phyloP scores from a whole-genome alignment of 2,797 vertebrate genomes.

The Xerus rutilus region DNA sequence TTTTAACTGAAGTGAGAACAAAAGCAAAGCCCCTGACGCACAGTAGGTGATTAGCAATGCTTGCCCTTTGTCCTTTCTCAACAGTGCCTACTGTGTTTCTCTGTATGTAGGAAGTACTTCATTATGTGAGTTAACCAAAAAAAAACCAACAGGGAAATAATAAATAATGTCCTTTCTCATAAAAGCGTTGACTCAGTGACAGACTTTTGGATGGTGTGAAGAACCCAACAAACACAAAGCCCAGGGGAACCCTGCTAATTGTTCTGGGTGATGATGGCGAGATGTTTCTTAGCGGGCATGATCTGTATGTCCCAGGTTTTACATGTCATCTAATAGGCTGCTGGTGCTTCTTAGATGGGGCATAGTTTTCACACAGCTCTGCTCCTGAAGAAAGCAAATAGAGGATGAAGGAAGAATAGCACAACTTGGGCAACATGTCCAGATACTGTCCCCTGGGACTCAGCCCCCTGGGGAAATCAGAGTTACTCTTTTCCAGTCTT shows the following conservation, averaged over 20 bases:
- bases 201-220: slow-evolving; percentile 28
- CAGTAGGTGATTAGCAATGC: not conserved
- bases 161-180: not conserved
- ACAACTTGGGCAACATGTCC: not conserved
- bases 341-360: not conserved
- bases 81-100: not conserved
- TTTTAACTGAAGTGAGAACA: slow-evolving; percentile 4
- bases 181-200: not conserved
- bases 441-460: not conserved
- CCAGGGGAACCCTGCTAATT: slow-evolving; percentile 1
- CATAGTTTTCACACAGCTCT: not conserved
- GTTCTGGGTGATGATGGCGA: not conserved
- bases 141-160: not conserved
- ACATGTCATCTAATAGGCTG: not conserved
- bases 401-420: not conserved
- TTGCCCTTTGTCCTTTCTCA: not conserved
- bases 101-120: not conserved
- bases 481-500: not conserved
- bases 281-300: not conserved
- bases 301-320: not conserved
- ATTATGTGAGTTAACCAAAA: not conserved
- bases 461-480: not conserved
- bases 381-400: not conserved
- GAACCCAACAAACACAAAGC: not conserved
- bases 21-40: not conserved